Base-by-base conservation (phyloP, 1,140 invertebrate genomes). In the Diabrotica undecimpunctata region DNA sequence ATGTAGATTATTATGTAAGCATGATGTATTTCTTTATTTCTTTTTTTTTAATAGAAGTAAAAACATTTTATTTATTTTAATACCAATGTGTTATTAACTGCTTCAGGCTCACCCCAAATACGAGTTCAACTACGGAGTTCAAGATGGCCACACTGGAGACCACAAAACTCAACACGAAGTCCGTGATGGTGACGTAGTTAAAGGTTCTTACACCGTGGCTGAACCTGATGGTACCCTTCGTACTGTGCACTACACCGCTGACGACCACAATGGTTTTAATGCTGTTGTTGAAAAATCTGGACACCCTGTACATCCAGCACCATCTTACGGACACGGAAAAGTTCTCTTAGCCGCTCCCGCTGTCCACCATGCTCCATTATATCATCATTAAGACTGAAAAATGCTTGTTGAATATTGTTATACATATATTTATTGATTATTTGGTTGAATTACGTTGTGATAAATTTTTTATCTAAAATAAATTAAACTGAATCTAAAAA, bases 221-320 rank as follows among this genome's bases (percentile, higher is more conserved):
- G 86, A 88, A 66, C 84, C 86, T 83, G 87, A 64, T 81, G 82
- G 55, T 87, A 78, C 83, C 62, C 82, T 84, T 61, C 82, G 87
- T 64, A 84, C 83, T 35, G 86, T 88, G 0, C 84, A 87, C 69
- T 88, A 89, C 75, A 86, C 85, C 6, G 84, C 84, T 37, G 84
- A 85, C 74, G 79, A 82, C 5, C 80, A 61, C 59, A 61, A 61
- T 37, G 59, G 59, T 53, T 61, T 61, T 41, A 61, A 61, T 41
- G 59, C 59, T 41, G 75, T 79, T 12, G 78, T 81, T 54, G 74
- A 73, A 57, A 73, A 73, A 50, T 51, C 66, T 14, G 68, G 68
- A 54, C 59, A 66, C 38, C 58, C 64, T 38, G 58, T 61, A 5
- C 63, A 65, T 25, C 63, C 63, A 0, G 54, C 54, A 4, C 54